These are phyloP conservation scores for Panagrolaimus sp. DNA, from an alignment of 1,140 invertebrate species.

Conservation along the genomic window DNA sequence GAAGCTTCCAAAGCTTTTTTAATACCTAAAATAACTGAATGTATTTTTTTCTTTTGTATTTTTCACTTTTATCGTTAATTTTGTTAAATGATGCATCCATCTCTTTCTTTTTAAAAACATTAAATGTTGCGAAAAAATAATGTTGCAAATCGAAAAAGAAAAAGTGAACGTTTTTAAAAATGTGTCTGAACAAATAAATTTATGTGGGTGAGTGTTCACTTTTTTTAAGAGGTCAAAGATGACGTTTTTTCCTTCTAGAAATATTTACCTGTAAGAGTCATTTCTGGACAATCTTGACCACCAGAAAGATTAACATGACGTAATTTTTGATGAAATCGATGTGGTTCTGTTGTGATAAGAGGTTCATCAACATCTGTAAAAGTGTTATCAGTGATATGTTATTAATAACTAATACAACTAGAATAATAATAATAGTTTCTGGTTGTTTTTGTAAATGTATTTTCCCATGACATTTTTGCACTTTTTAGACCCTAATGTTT, in stretches of 20 bases:
- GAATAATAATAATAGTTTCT: too few species aligned
- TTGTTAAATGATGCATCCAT: background rate
- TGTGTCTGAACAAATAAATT: too few species aligned
- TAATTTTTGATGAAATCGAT: constrained; percentile 64
- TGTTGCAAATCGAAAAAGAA: background rate
- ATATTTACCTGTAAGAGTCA: constrained; percentile 63
- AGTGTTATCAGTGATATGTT: constrained; percentile 16
- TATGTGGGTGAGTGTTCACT: too few species aligned
- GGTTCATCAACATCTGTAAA: constrained; percentile 66
- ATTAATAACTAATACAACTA: background rate
- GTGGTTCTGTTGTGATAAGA: constrained; percentile 65
- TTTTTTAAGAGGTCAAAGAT: too few species aligned
- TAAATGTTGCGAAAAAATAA: constrained; percentile 12
- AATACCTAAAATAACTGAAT: constrained; percentile 58
- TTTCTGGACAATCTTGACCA: constrained; percentile 73
- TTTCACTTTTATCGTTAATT: background rate
- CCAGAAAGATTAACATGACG: constrained; percentile 66
- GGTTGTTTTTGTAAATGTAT: too few species aligned
- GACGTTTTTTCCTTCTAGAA: too few species aligned
- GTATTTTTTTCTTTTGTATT: too few species aligned
- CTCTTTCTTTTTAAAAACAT: background rate
- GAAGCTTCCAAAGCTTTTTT: constrained; percentile 66
- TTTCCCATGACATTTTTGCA: too few species aligned
- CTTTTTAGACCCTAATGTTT: too few species aligned
- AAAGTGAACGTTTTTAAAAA: constrained; percentile 14